These are phyloP conservation scores for Tetramorium parvispinum DNA, from an alignment of 1,140 invertebrate genomes.

Conservation along the genomic window DNA sequence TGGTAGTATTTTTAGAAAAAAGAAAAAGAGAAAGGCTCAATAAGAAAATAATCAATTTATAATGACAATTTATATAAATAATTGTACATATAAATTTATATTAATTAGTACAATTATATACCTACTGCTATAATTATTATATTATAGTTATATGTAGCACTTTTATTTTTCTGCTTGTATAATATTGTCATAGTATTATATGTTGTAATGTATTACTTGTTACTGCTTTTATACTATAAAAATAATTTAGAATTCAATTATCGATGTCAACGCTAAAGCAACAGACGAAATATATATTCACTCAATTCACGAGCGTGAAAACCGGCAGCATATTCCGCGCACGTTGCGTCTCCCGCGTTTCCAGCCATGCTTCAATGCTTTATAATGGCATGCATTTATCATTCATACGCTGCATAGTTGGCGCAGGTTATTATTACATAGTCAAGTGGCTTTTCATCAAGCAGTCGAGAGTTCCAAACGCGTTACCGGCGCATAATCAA, in stretches of 20 bases:
- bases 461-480: conserved; percentile 27
- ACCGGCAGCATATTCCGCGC: background rate
- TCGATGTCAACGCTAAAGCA: background rate
- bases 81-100: background rate
- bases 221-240: background rate
- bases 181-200: background rate
- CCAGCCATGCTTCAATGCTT: conserved; percentile 37
- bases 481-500: conserved; percentile 22
- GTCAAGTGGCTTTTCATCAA: conserved; percentile 56
- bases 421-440: conserved; percentile 48
- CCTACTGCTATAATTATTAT: background rate
- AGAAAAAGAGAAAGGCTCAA: background rate
- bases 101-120: background rate
- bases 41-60: background rate
- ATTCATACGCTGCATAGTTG: conserved; percentile 52
- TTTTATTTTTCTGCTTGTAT: background rate
- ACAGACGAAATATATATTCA: background rate
- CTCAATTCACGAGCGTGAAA: background rate
- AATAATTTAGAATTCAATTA: background rate
- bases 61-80: background rate
- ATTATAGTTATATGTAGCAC: background rate
- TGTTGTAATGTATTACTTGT: background rate
- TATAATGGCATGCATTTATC: conserved; percentile 59
- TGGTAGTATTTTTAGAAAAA: background rate
- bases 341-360: background rate